Evolutionary conservation across 2,113 vertebrate genomes (phyloP).

Genomic region (Coregonus clupeaformis): DNA sequence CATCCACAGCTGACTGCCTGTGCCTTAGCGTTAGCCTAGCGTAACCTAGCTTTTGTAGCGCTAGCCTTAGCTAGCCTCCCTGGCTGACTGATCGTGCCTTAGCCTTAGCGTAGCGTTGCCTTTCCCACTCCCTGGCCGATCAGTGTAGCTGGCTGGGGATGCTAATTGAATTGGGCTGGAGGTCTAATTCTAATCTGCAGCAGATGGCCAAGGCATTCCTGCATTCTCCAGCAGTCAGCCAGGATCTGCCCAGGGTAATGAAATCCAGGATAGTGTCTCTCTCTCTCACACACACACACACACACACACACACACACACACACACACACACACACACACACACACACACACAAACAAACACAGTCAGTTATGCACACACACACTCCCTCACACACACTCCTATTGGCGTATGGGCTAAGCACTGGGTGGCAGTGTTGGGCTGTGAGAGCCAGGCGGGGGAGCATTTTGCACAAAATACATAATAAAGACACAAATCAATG

Average conservation of each 20-base stretch:
- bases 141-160: slow-evolving; percentile 65
- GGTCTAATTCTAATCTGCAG: slow-evolving; percentile 77
- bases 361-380: slow-evolving; percentile 9
- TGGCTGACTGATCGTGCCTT: slow-evolving; percentile 39
- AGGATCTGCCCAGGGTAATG: slow-evolving; percentile 44
- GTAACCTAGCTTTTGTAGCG: not conserved
- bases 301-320: not conserved
- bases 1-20: not conserved
- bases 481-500: slow-evolving; percentile 79
- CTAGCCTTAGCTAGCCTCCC: not conserved
- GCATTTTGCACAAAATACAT: slow-evolving; percentile 59
- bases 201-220: slow-evolving; percentile 74
- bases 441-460: slow-evolving; percentile 38
- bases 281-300: slow-evolving; percentile 2
- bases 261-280: not conserved
- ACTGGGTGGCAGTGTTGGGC: slow-evolving; percentile 81
- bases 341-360: slow-evolving; percentile 20
- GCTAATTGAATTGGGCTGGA: slow-evolving; percentile 77
- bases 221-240: slow-evolving; percentile 54
- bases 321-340: slow-evolving; percentile 9
- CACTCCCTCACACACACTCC: not conserved
- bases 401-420: slow-evolving; percentile 21
- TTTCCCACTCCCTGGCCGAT: slow-evolving; percentile 55
- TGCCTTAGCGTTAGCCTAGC: not conserved
- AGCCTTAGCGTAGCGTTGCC: not conserved